A percentile compares a stretch with the other conserved stretches of the same genome.
Evolutionary conservation across 35 echinoderm and acorn worm genomes (phyloP).

Genomic region (Apostichopus californicus): DNA sequence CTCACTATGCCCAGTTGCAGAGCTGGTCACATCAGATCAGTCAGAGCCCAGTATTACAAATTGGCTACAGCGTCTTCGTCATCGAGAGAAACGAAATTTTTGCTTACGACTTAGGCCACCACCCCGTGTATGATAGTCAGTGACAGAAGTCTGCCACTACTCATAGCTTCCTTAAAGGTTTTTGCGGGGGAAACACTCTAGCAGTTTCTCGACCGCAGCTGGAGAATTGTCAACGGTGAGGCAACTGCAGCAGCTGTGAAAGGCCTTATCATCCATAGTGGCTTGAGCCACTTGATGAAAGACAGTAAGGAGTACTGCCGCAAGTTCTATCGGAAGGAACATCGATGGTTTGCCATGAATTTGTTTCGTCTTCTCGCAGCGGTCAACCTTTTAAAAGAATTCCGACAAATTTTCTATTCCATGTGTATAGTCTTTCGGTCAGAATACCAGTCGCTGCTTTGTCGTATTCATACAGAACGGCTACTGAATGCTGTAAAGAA

Average conservation of each 20-base stretch:
- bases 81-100: slow-evolving; percentile 2
- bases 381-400: too few relatives aligned
- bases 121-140: slow-evolving; percentile 7
- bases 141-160: slow-evolving; percentile 12
- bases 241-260: background rate
- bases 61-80: background rate
- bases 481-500: too few relatives aligned
- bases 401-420: too few relatives aligned
- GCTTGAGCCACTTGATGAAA: background rate
- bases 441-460: too few relatives aligned
- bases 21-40: slow-evolving; percentile 4
- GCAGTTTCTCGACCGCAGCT: slow-evolving; percentile 1
- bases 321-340: background rate
- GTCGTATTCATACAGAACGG: too few relatives aligned
- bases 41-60: slow-evolving; percentile 33
- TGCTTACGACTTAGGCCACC: background rate
- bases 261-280: background rate
- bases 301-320: background rate
- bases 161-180: background rate
- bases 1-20: slow-evolving; percentile 12
- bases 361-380: too few relatives aligned
- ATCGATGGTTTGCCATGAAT: background rate
- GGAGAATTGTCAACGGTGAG: background rate
- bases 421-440: background rate
- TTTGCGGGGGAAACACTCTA: slow-evolving; percentile 10